Base-by-base conservation (phyloP, 2,797 vertebrate species). In the Spinus pinus region DNA sequence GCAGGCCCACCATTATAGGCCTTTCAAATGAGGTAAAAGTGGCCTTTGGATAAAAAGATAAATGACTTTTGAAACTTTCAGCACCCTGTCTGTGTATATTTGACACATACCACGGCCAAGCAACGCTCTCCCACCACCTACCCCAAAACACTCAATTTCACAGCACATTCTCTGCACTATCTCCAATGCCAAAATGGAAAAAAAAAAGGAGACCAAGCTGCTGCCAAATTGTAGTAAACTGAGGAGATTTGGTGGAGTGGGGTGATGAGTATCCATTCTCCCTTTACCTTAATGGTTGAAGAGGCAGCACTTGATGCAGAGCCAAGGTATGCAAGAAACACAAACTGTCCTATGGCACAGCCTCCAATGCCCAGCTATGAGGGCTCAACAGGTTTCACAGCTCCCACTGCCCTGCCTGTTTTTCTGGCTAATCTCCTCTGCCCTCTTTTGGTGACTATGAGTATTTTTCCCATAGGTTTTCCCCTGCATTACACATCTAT, bases 1-100 rank as follows among this genome's bases (percentile, higher is more conserved):
- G 15, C 25, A 81, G 42, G 1, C 14, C 11, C 28, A 23, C 14
- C 4, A 30, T 9, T 19, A 53, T 0, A 72, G 18, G 10, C 37
- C 24, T 64, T 85, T 37, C 54, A 85, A 53, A 50, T 37, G 9
- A 85, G 5, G 22, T 25, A 61, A 21, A 65, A 69, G 6, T 25
- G 22, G 65, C 7, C 6, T 70, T 72, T 47, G 27, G 20, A 49
- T 33, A 64, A 66, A 64, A 84, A 71, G 12, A 73, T 31, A 30
- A 50, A 25, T 27, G 4, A 37, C 12, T 49, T 50, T 69, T 60
- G 20, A 30, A 57, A 23, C 12, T 81, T 56, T 37, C 60, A 74
- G 11, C 8, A 42, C 3, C 6, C 1, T 24, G 1, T 66, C 22
- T 3, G 10, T 18, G 8, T 57, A 6, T 35, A 41, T 58, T 58